Evolutionary conservation across 2,888 invertebrate genomes (phyloP).

Genomic region (Diplazon laetatorius): DNA sequence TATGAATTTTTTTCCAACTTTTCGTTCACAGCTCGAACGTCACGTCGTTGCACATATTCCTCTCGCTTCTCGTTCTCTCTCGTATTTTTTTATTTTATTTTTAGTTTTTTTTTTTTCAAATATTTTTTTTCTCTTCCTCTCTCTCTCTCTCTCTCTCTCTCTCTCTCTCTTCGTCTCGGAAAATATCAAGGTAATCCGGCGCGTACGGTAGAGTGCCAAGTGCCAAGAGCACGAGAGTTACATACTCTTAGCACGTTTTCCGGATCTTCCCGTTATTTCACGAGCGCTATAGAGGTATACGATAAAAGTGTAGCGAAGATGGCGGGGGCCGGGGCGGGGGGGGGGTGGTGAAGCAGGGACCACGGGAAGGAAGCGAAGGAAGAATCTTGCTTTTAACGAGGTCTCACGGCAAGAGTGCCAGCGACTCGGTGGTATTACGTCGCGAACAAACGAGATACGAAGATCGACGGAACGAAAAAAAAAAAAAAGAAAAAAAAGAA

Average conservation of each 20-base stretch:
- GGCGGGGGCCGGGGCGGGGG: too few relatives aligned
- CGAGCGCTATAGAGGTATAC: slow-evolving; percentile 8
- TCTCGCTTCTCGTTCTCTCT: too few relatives aligned
- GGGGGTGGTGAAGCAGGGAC: slow-evolving; percentile 4
- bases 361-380: slow-evolving; percentile 1
- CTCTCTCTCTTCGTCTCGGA: slow-evolving; percentile 32
- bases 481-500: not conserved
- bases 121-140: too few relatives aligned
- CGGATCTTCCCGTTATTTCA: slow-evolving; percentile 24
- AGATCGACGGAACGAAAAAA: slow-evolving; percentile 3
- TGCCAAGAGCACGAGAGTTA: slow-evolving; percentile 53
- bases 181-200: slow-evolving; percentile 60
- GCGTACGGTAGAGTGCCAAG: slow-evolving; percentile 51
- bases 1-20: not conserved
- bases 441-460: slow-evolving; percentile 15
- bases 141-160: slow-evolving; percentile 24
- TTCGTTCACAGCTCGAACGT: slow-evolving; percentile 35
- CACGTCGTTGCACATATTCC: slow-evolving; percentile 59
- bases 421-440: slow-evolving; percentile 9
- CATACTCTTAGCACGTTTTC: slow-evolving; percentile 55
- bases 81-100: too few relatives aligned
- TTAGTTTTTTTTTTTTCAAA: too few relatives aligned
- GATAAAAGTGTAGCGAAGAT: slow-evolving; percentile 26
- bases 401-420: slow-evolving; percentile 20
- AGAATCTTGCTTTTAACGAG: slow-evolving; percentile 41